Evolutionary conservation across 2,113 vertebrate species (phyloP).

Genomic region (Gasterosteus nipponicus): DNA sequence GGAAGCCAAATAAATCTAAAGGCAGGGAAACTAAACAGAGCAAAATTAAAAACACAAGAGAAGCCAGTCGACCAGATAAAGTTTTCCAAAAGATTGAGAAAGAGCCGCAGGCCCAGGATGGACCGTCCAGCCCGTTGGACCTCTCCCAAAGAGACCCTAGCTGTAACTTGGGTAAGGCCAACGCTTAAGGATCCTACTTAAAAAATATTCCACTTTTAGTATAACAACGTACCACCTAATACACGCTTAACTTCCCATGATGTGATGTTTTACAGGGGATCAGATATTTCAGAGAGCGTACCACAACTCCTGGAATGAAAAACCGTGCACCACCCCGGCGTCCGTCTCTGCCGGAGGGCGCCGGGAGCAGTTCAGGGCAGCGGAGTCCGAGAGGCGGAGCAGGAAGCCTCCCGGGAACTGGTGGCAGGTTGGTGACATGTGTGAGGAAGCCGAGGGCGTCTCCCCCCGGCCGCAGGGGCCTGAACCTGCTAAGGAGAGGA

Average conservation of each 20-base stretch:
- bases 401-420: conserved; percentile 56
- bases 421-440: conserved; percentile 43
- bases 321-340: not conserved
- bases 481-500: conserved; percentile 10
- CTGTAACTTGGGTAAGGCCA: conserved; percentile 53
- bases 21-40: conserved; percentile 22
- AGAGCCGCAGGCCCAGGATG: conserved; percentile 21
- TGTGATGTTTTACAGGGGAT: conserved; percentile 53
- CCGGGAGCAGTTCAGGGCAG: not conserved
- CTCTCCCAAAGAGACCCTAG: conserved; percentile 28
- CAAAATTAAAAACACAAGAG: conserved; percentile 12
- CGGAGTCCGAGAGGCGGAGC: conserved; percentile 36
- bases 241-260: not conserved
- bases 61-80: not conserved
- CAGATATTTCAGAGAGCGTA: conserved; percentile 57
- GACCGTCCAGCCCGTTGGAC: conserved; percentile 36
- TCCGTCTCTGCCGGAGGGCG: not conserved
- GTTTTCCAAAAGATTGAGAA: not conserved
- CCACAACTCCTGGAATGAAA: not conserved
- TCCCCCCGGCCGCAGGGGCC: conserved; percentile 4
- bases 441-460: not conserved
- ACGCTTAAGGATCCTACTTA: not conserved
- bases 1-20: not conserved
- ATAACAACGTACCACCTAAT: not conserved
- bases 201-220: not conserved